phyloP scores from a whole-genome alignment of 2,888 invertebrate species.

The Coecobrya sp. region DNA sequence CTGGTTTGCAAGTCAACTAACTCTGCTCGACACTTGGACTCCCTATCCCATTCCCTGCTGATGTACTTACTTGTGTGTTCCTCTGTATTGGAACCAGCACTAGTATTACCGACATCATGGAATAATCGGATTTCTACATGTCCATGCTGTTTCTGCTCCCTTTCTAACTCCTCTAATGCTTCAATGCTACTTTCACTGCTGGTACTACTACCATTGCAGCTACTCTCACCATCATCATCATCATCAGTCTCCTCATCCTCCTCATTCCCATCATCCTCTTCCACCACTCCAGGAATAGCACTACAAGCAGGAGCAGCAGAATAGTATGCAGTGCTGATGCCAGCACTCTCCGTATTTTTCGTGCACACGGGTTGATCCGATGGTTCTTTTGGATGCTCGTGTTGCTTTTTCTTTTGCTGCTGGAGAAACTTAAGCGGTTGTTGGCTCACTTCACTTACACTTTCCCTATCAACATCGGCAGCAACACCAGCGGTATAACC shows the following conservation, averaged over 20 bases:
- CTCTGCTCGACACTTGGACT: conserved; percentile 71
- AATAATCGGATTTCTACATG: conserved; percentile 79
- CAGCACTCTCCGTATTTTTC: conserved; percentile 65
- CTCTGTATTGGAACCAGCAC: conserved; percentile 4
- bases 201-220: conserved; percentile 32
- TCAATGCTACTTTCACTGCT: conserved; percentile 57
- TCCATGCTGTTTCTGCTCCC: conserved; percentile 65
- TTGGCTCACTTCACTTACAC: conserved; percentile 77
- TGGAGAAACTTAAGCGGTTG: conserved; percentile 75
- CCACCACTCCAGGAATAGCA: conserved; percentile 66
- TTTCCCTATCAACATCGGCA: conserved; percentile 71
- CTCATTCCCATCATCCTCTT: conserved; percentile 71
- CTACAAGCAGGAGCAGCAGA: conserved; percentile 22
- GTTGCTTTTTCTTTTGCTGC: conserved; percentile 65
- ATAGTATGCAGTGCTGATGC: conserved; percentile 6
- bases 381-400: conserved; percentile 71
- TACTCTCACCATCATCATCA: conserved; percentile 26
- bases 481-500: background rate
- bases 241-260: conserved; percentile 50
- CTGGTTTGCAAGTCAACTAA: conserved; percentile 76
- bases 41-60: conserved; percentile 76
- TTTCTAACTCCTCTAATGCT: conserved; percentile 66
- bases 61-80: conserved; percentile 53
- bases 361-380: conserved; percentile 68
- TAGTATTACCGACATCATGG: conserved; percentile 68